These are phyloP conservation scores for Andrena cerasifolii DNA, from an alignment of 1,140 invertebrate species.

Conservation along the genomic window DNA sequence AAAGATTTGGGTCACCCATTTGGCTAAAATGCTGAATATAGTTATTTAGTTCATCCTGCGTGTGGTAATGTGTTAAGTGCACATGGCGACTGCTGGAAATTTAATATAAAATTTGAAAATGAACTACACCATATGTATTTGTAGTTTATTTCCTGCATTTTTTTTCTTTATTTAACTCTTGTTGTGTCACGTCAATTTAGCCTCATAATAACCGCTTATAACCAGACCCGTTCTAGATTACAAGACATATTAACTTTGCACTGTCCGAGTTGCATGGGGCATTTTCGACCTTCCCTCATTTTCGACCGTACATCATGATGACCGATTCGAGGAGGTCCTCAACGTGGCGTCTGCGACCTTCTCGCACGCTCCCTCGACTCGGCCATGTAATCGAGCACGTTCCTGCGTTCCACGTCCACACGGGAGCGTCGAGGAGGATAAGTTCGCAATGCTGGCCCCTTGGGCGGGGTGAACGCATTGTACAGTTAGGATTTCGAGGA, in stretches of 20 bases:
- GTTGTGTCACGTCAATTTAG: no score
- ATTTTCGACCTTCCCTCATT: constrained; percentile 6
- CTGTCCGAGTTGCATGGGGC: constrained; percentile 13
- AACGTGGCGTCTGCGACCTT: constrained; percentile 51
- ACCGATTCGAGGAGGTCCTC: constrained; percentile 52
- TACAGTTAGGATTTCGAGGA: constrained; percentile 76
- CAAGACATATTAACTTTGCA: background rate
- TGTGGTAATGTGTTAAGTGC: no score
- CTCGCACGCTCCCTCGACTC: constrained; percentile 60
- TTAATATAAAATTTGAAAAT: no score
- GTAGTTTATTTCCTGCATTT: no score
- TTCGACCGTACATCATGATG: constrained; percentile 54
- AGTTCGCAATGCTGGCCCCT: constrained; percentile 54
- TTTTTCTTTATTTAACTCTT: no score
- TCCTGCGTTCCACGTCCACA: constrained; percentile 56
- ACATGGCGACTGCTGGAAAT: no score
- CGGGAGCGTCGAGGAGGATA: constrained; percentile 13
- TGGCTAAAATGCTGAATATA: no score
- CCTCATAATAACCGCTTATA: no score
- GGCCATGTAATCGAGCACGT: constrained; percentile 67
- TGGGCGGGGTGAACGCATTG: constrained; percentile 72
- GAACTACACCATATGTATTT: no score
- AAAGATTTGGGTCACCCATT: no score
- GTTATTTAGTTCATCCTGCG: no score
- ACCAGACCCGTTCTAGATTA: no score